Conservation (phyloP, 1,140 invertebrate species). For the Watersipora subatra region DNA sequence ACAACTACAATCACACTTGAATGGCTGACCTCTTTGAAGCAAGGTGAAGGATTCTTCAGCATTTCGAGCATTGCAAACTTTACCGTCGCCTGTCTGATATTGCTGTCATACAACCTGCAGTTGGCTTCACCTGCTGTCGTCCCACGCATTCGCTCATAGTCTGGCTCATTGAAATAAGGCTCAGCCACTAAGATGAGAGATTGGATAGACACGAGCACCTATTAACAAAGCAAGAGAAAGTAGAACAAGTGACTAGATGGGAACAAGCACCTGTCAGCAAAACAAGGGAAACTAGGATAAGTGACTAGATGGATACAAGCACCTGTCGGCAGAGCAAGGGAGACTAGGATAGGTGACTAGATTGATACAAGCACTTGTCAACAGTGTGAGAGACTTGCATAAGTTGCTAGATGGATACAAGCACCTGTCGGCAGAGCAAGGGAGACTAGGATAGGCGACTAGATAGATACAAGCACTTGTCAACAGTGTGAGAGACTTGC, state of each 20-base stretch:
- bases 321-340: conserved; percentile 8
- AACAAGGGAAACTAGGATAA: neutral
- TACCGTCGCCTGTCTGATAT: conserved; percentile 85
- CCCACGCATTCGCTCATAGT: conserved; percentile 80
- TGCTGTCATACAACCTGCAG: conserved; percentile 78
- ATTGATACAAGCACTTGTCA: conserved; percentile 75
- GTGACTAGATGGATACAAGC: conserved; percentile 3
- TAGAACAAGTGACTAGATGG: neutral
- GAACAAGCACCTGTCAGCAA: neutral
- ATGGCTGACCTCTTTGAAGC: conserved; percentile 65
- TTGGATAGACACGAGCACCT: conserved; percentile 90
- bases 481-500: no score
- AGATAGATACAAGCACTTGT: no score
- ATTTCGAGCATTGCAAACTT: conserved; percentile 93
- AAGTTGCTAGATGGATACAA: no score
- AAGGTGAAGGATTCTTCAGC: conserved; percentile 73
- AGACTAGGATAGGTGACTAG: conserved; percentile 57
- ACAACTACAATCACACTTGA: neutral
- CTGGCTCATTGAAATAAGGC: conserved; percentile 96
- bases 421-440: no score
- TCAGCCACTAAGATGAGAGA: conserved; percentile 86
- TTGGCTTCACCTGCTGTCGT: conserved; percentile 73
- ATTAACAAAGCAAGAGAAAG: conserved; percentile 6
- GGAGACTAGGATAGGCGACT: no score
- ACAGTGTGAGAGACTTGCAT: conserved; percentile 92